phyloP scores from a whole-genome alignment of 2,797 vertebrate genomes.

The Crax fasciolata region DNA sequence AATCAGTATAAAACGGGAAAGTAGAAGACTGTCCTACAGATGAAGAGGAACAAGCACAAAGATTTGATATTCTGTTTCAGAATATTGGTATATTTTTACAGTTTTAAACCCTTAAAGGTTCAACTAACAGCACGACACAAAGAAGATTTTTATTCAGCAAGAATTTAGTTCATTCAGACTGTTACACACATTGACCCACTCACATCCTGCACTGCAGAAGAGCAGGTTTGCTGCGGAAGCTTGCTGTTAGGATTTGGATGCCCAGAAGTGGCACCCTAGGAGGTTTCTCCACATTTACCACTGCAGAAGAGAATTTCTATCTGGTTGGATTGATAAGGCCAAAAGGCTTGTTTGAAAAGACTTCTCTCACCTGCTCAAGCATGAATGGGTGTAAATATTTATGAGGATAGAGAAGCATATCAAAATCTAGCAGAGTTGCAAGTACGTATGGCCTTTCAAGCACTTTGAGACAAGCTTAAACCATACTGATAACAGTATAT shows the following conservation, averaged over 20 bases:
- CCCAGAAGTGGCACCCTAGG: neutral
- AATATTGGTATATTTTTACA: neutral
- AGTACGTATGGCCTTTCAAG: neutral
- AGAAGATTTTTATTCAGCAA: neutral
- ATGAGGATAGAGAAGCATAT: neutral
- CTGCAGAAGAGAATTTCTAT: neutral
- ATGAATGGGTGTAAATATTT: constrained; percentile 32
- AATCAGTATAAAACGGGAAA: fast-evolving
- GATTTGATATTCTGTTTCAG: fast-evolving
- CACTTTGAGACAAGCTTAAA: neutral
- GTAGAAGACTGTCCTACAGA: neutral
- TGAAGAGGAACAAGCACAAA: neutral
- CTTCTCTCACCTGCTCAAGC: neutral
- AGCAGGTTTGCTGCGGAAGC: neutral
- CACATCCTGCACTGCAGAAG: neutral
- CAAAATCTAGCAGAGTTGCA: neutral
- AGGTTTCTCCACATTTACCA: neutral
- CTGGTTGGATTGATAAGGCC: neutral
- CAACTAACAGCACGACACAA: neutral
- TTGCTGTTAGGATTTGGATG: neutral
- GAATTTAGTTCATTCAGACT: neutral
- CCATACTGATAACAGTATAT: neutral
- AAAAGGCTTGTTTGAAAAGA: constrained; percentile 10
- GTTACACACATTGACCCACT: neutral
- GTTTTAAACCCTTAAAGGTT: neutral